A percentile compares a stretch with the other conserved stretches of the same genome.
Evolutionary conservation across 2,797 vertebrate genomes (phyloP).

Genomic region (Syndactyla subalaris): DNA sequence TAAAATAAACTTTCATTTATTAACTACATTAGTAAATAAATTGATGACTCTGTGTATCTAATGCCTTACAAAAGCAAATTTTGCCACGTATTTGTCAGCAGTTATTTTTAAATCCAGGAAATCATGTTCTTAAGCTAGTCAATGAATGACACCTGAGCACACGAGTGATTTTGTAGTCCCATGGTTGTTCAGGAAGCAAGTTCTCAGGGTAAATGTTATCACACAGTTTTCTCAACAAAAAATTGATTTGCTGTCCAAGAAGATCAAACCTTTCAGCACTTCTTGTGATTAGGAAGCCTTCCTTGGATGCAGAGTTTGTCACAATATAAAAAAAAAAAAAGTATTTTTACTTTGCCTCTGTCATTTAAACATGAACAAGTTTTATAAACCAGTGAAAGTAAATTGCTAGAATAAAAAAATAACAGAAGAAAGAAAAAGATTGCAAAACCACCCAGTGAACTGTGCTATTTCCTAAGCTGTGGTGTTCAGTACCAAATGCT

Average conservation of each 20-base stretch:
- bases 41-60: too few species aligned
- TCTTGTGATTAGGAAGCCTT: not conserved
- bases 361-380: not conserved
- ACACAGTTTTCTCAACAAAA: not conserved
- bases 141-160: not conserved
- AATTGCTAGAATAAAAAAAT: not conserved
- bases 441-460: fast-evolving
- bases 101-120: not conserved
- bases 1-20: too few species aligned
- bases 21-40: too few species aligned
- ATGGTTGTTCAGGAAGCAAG: not conserved
- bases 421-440: not conserved
- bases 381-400: not conserved
- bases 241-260: not conserved
- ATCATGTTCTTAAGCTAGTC: not conserved
- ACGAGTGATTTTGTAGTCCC: not conserved
- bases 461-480: not conserved
- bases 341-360: not conserved
- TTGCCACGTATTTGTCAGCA: not conserved
- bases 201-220: not conserved
- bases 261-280: not conserved
- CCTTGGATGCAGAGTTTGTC: not conserved
- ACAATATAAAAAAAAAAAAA: not conserved
- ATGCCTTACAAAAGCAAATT: not conserved
- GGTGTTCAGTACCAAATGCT: not conserved